Conservation (phyloP, 2,113 vertebrate genomes). For the Sterrhoptilus dennistouni region DNA sequence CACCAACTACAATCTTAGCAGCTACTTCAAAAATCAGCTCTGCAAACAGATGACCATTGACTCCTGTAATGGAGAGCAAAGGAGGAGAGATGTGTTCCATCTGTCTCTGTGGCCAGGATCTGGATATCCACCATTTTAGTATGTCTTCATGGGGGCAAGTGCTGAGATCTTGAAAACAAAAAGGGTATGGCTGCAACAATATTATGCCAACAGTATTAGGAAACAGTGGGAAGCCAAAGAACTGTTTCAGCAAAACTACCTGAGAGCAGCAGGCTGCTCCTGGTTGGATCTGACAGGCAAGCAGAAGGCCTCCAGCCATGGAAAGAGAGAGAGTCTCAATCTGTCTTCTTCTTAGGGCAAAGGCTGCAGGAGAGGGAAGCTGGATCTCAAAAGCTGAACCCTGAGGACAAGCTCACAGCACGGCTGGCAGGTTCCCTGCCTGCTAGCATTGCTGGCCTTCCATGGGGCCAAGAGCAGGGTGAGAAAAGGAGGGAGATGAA, state of each 20-base stretch:
- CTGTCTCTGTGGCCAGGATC: neutral
- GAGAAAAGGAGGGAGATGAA: neutral
- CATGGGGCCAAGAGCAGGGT: neutral
- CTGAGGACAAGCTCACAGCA: neutral
- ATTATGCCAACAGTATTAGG: neutral
- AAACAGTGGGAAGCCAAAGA: neutral
- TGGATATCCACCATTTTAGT: neutral
- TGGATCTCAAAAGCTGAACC: neutral
- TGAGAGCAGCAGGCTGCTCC: neutral
- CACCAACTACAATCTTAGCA: neutral
- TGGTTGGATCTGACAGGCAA: neutral
- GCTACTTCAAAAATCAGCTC: neutral
- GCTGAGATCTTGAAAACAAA: neutral
- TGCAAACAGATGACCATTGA: neutral
- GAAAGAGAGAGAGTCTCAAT: neutral
- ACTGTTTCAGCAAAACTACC: neutral
- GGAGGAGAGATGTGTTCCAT: neutral
- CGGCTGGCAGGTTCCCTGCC: accelerated
- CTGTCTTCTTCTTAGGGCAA: neutral
- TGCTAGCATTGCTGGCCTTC: neutral
- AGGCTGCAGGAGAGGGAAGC: neutral
- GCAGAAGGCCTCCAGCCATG: neutral
- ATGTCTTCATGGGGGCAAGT: neutral
- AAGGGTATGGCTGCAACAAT: neutral
- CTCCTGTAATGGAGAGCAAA: neutral